Evolutionary conservation across 2,113 vertebrate genomes (phyloP), one percentile per base, ranked within the genome.

Genomic region (Carettochelys insculpta): DNA sequence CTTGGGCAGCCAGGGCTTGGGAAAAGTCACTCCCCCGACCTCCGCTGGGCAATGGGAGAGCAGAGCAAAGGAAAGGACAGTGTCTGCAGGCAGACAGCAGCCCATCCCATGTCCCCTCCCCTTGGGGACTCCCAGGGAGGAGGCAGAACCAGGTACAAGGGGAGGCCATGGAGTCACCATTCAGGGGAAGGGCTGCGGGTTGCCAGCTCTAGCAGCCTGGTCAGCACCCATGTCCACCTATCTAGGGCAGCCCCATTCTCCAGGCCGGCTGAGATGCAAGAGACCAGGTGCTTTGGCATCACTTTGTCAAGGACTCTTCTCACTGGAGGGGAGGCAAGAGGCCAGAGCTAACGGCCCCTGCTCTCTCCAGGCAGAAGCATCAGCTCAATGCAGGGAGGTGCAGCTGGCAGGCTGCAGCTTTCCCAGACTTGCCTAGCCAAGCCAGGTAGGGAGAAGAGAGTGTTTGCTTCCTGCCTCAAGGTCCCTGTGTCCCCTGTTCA

Each of bases 261-360:
- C 1, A 2, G 58, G 16, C 31, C 16, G n/a, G 16, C 4, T 1
- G 8, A 16, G 58, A n/a, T 65, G 14, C 34, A 65, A 16, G 31
- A n/a, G 34, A 65, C 31, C 34, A 16, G 58, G 58, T n/a, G 58
- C 29, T 58, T 58, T 58, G 56, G 6, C 34, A 34, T 61, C 54
- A 56, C 54, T 27, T n/a, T 31, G 29, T 31, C 56, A 58, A 58
- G 6, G 58, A 29, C 25, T 56, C 25, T 27, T 56, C 54, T 17
- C 31, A 34, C 25, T 22, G 9, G 53, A 3, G 52, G 13, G 31
- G 16, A n/a, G 31, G 14, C 13, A 34, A 8, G 58, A 34, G 53
- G 53, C 53, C 53, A 54, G 53, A 20, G 52, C 52, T 52, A 52
- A 52, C n/a, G n/a, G 52, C 52, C 20, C 52, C 20, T 22, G 52